Evolutionary conservation across 2,113 vertebrate species (phyloP), one percentile per base, ranked within the genome.

Genomic region (Ondatra zibethicus): DNA sequence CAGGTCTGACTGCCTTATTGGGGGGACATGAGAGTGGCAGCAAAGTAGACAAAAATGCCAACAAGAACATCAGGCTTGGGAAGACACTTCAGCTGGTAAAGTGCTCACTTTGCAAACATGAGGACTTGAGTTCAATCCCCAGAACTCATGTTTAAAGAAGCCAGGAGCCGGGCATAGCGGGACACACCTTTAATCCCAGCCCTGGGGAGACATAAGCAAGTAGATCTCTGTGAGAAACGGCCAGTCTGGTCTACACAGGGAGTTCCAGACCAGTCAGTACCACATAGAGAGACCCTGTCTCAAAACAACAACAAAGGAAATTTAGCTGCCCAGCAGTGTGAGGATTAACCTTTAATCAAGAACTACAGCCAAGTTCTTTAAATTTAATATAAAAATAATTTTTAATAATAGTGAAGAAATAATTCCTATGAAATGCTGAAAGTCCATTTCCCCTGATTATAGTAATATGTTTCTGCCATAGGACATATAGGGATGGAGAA

Each of bases 321-420:
- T 80, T 50, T 72, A 86, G 87, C 45, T 92, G 88, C 65, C 66
- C 63, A 63, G 36, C 33, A 81, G 66, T 33, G 31, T 45, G 88
- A 61, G 78, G 73, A 93, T 93, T 93, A 96, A 73, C 11, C 61
- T 93, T 89, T 39, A 70, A 70, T 72, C 73, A 94, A 82, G 29
- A 45, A 68, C 81, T 86, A 96, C 0, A 82, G 55, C 10, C 21
- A 93, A 88, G 42, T 95, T 52, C 55, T 94, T 63, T 92, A 84
- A 94, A 89, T 68, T 94, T 61, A 68, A 45, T 61, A 73, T 72
- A 84, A 87, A 96, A 95, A 89, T 89, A 70, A 93, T 9, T 72
- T 94, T 63, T 36, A 27, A 52, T 5, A 73, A 66, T 29, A 63
- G 50, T 72, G 23, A 92, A 96, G 36, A 95, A 93, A 88, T 91